Evolutionary conservation across 2,797 vertebrate species (phyloP).

Genomic region (Peromyscus attwateri): DNA sequence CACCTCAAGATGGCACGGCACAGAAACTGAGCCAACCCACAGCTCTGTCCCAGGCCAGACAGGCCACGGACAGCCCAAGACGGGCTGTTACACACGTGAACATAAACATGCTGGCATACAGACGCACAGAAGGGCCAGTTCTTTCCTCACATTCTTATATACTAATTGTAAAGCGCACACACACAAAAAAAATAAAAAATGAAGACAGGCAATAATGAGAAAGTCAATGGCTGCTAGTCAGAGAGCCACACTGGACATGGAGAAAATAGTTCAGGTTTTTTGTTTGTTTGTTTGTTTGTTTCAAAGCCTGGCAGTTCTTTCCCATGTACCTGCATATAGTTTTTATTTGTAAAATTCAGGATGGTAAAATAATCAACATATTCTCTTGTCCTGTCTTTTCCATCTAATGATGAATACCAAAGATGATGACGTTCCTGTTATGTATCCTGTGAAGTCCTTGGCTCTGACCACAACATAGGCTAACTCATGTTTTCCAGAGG

Average conservation of each 20-base stretch:
- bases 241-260: not conserved
- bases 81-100: not conserved
- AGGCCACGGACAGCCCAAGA: not conserved
- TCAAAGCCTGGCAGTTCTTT: not conserved
- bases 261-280: not conserved
- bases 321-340: not conserved
- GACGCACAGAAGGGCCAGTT: not conserved
- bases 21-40: not conserved
- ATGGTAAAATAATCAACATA: not conserved
- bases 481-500: not conserved
- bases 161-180: not conserved
- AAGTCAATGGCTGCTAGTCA: not conserved
- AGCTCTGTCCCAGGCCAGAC: not conserved
- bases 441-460: not conserved
- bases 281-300: too few species aligned
- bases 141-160: not conserved
- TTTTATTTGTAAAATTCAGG: not conserved
- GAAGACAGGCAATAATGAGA: constrained; percentile 11
- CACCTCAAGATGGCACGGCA: not conserved
- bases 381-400: not conserved
- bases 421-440: not conserved
- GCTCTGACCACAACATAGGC: not conserved
- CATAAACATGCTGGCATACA: not conserved
- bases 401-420: not conserved
- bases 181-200: not conserved